A percentile compares a stretch with the other conserved stretches of the same genome.
These are phyloP conservation scores for Aphelenchoides bicaudatus DNA, from an alignment of 2,888 invertebrate species.

Conservation along the genomic window DNA sequence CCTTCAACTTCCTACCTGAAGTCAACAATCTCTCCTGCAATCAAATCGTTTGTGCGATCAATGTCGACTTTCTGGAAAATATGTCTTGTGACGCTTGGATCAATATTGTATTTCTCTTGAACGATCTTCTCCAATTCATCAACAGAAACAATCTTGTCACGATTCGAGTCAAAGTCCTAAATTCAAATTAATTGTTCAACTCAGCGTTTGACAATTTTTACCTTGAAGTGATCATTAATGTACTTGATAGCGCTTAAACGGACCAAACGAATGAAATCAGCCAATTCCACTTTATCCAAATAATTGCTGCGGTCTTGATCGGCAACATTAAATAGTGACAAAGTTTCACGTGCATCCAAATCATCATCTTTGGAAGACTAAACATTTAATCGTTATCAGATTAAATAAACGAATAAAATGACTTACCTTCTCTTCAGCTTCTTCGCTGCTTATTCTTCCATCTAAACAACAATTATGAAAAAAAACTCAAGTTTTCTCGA, in stretches of 20 bases:
- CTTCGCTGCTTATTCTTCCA: slow-evolving; percentile 45
- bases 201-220: slow-evolving; percentile 19
- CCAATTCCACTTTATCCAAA: slow-evolving; percentile 56
- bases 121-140: slow-evolving; percentile 52
- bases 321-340: slow-evolving; percentile 53
- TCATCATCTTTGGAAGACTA: too few species aligned
- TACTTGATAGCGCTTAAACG: slow-evolving; percentile 56
- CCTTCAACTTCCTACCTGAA: slow-evolving; percentile 31
- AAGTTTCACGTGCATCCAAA: slow-evolving; percentile 50
- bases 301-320: slow-evolving; percentile 56
- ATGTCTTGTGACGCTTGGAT: slow-evolving; percentile 39
- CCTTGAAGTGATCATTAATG: slow-evolving; percentile 55
- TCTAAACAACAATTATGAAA: slow-evolving; percentile 40
- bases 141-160: slow-evolving; percentile 48
- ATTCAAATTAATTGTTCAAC: slow-evolving; percentile 7
- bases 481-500: slow-evolving; percentile 28
- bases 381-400: too few species aligned
- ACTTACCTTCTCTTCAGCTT: slow-evolving; percentile 50
- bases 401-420: too few species aligned
- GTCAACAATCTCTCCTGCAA: slow-evolving; percentile 57
- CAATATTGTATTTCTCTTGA: slow-evolving; percentile 52
- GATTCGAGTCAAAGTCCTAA: slow-evolving; percentile 53
- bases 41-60: slow-evolving; percentile 47
- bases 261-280: slow-evolving; percentile 56
- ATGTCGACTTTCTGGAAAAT: slow-evolving; percentile 55